A percentile compares a stretch with the other conserved stretches of the same genome.
Evolutionary conservation across 2,888 invertebrate genomes (phyloP).

Genomic region (Lithophane socia): DNA sequence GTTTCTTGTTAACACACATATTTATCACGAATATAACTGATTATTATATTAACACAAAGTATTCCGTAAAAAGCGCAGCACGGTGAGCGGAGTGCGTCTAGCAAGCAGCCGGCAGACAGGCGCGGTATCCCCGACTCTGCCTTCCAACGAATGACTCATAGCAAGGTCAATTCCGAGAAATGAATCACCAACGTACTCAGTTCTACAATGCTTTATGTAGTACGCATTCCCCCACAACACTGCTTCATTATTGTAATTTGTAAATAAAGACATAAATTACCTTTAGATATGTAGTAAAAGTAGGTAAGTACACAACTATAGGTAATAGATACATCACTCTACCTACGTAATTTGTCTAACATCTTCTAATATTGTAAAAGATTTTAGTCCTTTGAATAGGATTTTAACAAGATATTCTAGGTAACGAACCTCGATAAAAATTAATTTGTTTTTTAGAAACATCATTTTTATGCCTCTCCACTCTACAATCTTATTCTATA

Average conservation of each 20-base stretch:
- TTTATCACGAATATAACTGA: conserved; percentile 69
- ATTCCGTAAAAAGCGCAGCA: conserved; percentile 76
- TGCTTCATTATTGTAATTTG: conserved; percentile 75
- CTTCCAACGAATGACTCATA: conserved; percentile 91
- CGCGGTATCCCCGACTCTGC: conserved; percentile 91
- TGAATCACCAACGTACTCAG: conserved; percentile 89
- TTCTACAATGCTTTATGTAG: conserved; percentile 87
- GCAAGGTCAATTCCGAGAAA: conserved; percentile 91
- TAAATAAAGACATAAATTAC: conserved; percentile 70
- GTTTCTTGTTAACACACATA: conserved; percentile 79
- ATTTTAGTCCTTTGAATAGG: background rate
- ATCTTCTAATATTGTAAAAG: background rate
- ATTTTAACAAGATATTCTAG: conserved; percentile 2
- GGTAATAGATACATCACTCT: background rate
- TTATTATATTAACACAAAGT: conserved; percentile 74
- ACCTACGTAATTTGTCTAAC: background rate
- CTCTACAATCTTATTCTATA: background rate
- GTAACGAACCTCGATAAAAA: background rate
- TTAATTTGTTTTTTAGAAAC: background rate
- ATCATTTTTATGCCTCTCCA: background rate
- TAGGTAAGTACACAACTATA: conserved; percentile 5
- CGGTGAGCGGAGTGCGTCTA: conserved; percentile 85
- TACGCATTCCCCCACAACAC: conserved; percentile 84
- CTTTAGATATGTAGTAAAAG: conserved; percentile 24
- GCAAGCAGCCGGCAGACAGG: conserved; percentile 89